Evolutionary conservation across 1,140 invertebrate genomes (phyloP).

Genomic region (Penaeus vannamei): DNA sequence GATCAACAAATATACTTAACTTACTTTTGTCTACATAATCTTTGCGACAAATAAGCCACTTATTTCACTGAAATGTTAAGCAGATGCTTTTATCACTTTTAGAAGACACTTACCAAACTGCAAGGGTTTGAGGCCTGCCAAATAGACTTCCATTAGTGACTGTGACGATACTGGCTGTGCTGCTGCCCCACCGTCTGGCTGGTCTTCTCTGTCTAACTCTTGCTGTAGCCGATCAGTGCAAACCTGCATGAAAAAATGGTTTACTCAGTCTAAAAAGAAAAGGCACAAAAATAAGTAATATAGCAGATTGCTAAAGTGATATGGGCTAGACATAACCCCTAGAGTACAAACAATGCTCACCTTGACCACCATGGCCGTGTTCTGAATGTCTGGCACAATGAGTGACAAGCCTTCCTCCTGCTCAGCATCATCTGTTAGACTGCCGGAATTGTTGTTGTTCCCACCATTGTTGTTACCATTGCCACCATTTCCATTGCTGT

Average conservation of each 20-base stretch:
- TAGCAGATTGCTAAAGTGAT: neutral
- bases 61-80: no score
- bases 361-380: slow-evolving; percentile 82
- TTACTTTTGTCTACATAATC: no score
- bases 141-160: slow-evolving; percentile 66
- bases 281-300: no score
- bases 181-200: slow-evolving; percentile 39
- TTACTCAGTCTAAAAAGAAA: neutral
- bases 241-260: slow-evolving; percentile 72
- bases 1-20: no score
- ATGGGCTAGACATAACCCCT: no score
- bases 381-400: slow-evolving; percentile 90
- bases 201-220: slow-evolving; percentile 49
- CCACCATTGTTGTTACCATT: slow-evolving; percentile 68
- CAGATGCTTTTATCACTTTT: no score
- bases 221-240: slow-evolving; percentile 75
- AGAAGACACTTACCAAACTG: slow-evolving; percentile 82
- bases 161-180: slow-evolving; percentile 35
- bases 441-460: slow-evolving; percentile 63
- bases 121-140: slow-evolving; percentile 81
- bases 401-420: slow-evolving; percentile 89
- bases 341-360: slow-evolving; percentile 58
- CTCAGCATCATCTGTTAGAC: slow-evolving; percentile 78
- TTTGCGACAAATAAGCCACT: no score
- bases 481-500: slow-evolving; percentile 52